Conservation (phyloP, 2,113 vertebrate species). For the Tapirus terrestris region DNA sequence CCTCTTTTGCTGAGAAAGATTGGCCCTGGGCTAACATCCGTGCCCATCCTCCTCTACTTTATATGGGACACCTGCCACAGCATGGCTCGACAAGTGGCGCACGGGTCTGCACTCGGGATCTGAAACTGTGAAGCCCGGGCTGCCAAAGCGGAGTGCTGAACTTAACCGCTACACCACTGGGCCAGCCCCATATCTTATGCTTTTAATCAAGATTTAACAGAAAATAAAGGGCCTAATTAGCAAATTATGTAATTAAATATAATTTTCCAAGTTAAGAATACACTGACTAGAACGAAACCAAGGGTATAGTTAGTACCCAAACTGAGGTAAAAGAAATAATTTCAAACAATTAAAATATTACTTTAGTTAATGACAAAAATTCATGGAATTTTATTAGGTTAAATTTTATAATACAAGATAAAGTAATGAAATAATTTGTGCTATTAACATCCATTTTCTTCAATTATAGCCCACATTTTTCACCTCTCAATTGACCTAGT, state of each 20-base stretch:
- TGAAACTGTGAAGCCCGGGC: too few species aligned
- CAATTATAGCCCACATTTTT: background rate
- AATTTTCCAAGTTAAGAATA: conserved; percentile 53
- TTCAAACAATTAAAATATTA: conserved; percentile 21
- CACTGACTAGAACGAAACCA: conserved; percentile 35
- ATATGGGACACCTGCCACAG: too few species aligned
- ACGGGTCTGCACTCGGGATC: too few species aligned
- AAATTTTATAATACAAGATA: conserved; percentile 24
- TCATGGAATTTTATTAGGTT: background rate
- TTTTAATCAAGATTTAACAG: conserved; percentile 40
- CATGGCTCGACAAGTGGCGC: too few species aligned
- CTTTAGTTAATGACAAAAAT: conserved; percentile 36
- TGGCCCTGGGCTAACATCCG: too few species aligned
- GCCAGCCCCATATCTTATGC: background rate
- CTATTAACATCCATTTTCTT: conserved; percentile 20
- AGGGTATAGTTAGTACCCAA: background rate
- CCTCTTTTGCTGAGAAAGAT: too few species aligned
- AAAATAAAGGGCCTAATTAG: background rate
- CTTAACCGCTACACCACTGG: too few species aligned
- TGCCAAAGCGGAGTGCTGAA: too few species aligned
- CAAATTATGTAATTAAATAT: conserved; percentile 38
- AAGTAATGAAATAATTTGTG: conserved; percentile 7
- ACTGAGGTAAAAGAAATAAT: conserved; percentile 46
- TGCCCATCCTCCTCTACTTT: too few species aligned
- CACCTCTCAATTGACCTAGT: background rate